phyloP scores from a whole-genome alignment of 2,797 vertebrate genomes.

The Lacerta viridis region DNA sequence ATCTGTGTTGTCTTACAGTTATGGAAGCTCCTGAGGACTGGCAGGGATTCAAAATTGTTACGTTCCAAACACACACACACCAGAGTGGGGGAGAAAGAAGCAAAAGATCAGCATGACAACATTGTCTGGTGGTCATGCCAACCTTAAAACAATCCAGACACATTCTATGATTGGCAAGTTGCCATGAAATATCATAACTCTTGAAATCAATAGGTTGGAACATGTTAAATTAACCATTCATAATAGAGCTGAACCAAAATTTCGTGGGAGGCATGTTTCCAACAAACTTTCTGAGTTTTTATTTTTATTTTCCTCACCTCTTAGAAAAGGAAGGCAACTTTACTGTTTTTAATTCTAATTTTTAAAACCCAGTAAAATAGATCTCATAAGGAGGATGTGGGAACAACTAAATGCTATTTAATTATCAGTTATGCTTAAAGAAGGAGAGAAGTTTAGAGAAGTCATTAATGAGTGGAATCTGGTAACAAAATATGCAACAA shows the following conservation, averaged over 20 bases:
- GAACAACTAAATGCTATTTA: too few relatives aligned
- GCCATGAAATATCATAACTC: background rate
- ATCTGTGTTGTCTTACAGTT: conserved; percentile 52
- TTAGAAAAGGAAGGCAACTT: background rate
- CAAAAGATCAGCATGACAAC: rapidly evolving
- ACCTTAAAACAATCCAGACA: background rate
- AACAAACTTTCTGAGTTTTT: background rate
- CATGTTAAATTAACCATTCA: conserved; percentile 38
- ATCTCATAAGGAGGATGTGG: too few relatives aligned
- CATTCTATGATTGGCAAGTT: rapidly evolving
- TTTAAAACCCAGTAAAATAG: too few relatives aligned
- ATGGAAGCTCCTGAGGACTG: conserved; percentile 33
- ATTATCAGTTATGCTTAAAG: too few relatives aligned
- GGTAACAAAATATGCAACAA: too few relatives aligned
- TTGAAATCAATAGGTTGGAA: conserved; percentile 16
- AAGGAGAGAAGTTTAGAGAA: too few relatives aligned
- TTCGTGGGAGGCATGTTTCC: background rate
- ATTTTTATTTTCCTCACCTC: background rate
- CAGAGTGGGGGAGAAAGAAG: conserved; percentile 1
- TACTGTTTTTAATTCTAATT: too few relatives aligned
- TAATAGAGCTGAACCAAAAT: background rate
- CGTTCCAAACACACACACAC: background rate
- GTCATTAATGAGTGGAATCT: too few relatives aligned
- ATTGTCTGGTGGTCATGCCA: background rate
- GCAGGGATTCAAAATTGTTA: conserved; percentile 60